Evolutionary conservation across 2,797 vertebrate genomes (phyloP), one percentile per base, ranked within the genome.

Genomic region (Parauchenoglanis ngamensis): DNA sequence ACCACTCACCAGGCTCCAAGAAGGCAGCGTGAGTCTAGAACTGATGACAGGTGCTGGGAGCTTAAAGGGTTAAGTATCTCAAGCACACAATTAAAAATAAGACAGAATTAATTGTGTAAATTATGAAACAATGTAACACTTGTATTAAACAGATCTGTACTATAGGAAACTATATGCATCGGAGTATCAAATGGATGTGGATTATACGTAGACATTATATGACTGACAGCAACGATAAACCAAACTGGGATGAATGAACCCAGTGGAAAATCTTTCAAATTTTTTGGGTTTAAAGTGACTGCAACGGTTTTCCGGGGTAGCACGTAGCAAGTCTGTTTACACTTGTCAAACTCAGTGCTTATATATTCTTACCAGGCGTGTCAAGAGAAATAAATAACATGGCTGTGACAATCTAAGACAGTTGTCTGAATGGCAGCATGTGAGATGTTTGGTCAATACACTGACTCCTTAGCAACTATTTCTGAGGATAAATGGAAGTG

Each of bases 401-500:
- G 87, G 90, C 84, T 87, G 90, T 88, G 88, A 92, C 91, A 93
- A 91, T 91, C 90, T 83, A 77, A 90, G 87, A 90, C 89, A 86
- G 82, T 90, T 88, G 89, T 87, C 88, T 89, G 85, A 92, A 92
- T 87, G 90, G 90, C 87, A 91, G 89, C 79, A 89, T 91, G 87
- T 65, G 89, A 89, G 86, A 87, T 90, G 89, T 94, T 92, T 92
- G 90, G 92, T 93, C 90, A 91, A 90, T 90, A 90, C 87, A 88
- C 80, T 88, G 86, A 89, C 86, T 91, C 86, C 90, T 90, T 87
- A 90, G 91, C 89, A 92, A 90, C 91, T 90, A 86, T 90, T 90
- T 89, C 87, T 92, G 87, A 93, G 78, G 91, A 86, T 89, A 92
- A 94, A 92, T 89, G 73, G 88, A 94, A 91, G 89, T 89, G 89